Evolutionary conservation across 1,140 invertebrate genomes (phyloP).

Genomic region (Drosophila ananassae): DNA sequence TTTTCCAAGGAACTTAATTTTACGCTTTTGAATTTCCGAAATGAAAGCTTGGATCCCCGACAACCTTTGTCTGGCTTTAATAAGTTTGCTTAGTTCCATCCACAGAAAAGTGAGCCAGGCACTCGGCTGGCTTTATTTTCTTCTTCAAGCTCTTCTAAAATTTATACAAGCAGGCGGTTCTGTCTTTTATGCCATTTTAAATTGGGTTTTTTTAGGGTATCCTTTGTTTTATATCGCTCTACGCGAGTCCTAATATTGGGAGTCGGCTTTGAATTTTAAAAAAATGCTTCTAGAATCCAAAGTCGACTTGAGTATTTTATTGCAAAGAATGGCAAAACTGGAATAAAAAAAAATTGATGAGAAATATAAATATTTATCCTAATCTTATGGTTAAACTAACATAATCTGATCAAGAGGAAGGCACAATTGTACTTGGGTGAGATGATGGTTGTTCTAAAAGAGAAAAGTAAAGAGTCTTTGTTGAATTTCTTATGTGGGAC

Average conservation of each 20-base stretch:
- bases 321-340: neutral
- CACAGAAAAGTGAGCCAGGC: constrained; percentile 28
- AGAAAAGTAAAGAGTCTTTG: neutral
- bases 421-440: too few relatives aligned
- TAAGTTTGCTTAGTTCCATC: constrained; percentile 57
- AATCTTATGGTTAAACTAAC: too few relatives aligned
- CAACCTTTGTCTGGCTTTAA: constrained; percentile 45
- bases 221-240: constrained; percentile 26
- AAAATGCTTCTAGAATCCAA: neutral
- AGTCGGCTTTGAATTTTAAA: neutral
- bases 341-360: neutral
- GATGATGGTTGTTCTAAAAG: neutral
- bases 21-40: constrained; percentile 70
- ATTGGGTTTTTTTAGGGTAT: constrained; percentile 32
- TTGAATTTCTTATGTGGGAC: neutral
- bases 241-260: neutral
- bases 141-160: constrained; percentile 22
- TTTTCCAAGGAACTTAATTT: constrained; percentile 69
- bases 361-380: too few relatives aligned
- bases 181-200: constrained; percentile 48
- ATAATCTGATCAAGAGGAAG: too few relatives aligned
- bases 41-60: constrained; percentile 32
- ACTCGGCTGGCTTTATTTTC: constrained; percentile 38
- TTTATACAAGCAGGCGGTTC: constrained; percentile 1
- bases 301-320: neutral